These are phyloP conservation scores for Anneissia japonica DNA, from an alignment of 35 echinoderm and acorn worm species.

Conservation along the genomic window DNA sequence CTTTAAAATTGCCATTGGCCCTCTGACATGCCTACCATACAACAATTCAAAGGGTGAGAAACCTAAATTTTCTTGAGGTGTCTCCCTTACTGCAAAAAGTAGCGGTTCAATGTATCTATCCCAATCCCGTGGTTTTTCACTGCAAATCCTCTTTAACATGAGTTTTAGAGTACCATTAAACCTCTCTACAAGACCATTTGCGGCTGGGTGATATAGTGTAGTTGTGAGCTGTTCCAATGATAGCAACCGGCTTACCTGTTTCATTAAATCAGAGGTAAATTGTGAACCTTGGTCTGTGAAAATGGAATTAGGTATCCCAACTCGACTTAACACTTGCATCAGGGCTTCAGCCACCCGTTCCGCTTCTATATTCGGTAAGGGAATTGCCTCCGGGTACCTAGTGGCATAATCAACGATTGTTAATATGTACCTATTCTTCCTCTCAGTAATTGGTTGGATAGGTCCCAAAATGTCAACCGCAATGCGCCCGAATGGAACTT, in stretches of 20 bases:
- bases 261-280: too few relatives aligned
- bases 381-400: neutral
- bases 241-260: too few relatives aligned
- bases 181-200: too few relatives aligned
- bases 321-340: neutral
- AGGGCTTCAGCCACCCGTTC: neutral
- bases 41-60: constrained; percentile 45
- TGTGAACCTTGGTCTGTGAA: too few relatives aligned
- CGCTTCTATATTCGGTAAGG: neutral
- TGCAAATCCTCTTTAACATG: neutral
- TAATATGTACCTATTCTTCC: neutral
- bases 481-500: constrained; percentile 3
- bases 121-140: constrained; percentile 9
- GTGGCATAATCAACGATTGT: constrained; percentile 15
- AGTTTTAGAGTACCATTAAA: too few relatives aligned
- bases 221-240: too few relatives aligned
- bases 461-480: neutral
- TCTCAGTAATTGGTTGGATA: neutral
- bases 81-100: too few relatives aligned
- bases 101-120: neutral
- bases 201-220: too few relatives aligned
- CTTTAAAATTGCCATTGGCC: constrained; percentile 18
- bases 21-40: constrained; percentile 28
- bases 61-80: neutral
- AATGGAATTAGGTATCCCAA: constrained; percentile 11